phyloP scores from a whole-genome alignment of 92 coral and sea anemone species.

The Nematostella vectensis region DNA sequence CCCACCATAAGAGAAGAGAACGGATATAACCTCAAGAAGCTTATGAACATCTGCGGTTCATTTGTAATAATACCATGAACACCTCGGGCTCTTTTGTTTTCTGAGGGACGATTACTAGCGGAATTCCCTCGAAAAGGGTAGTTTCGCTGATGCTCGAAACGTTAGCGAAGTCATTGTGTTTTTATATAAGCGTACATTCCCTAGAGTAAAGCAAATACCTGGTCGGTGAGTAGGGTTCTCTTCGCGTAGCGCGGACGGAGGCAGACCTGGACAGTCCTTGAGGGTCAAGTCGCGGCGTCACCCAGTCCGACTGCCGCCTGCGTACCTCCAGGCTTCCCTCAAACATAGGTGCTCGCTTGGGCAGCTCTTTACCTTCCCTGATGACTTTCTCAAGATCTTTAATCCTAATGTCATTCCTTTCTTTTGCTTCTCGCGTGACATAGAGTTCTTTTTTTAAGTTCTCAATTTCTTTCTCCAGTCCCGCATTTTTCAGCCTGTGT shows the following conservation, averaged over 20 bases:
- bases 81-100: too few species aligned
- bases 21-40: too few species aligned
- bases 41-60: too few species aligned
- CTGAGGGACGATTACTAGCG: too few species aligned
- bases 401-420: conserved; percentile 48
- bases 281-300: neutral
- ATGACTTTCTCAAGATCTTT: conserved; percentile 45
- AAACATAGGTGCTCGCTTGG: conserved; percentile 38
- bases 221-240: too few species aligned
- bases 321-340: conserved; percentile 61
- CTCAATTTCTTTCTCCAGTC: conserved; percentile 77
- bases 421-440: conserved; percentile 55
- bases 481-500: conserved; percentile 55
- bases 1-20: too few species aligned
- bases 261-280: neutral
- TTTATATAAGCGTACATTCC: too few species aligned
- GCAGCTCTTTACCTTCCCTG: conserved; percentile 19
- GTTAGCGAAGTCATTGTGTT: too few species aligned
- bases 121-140: too few species aligned
- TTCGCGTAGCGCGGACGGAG: neutral
- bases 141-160: too few species aligned
- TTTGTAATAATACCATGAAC: too few species aligned
- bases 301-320: conserved; percentile 15
- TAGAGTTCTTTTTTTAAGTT: conserved; percentile 72
- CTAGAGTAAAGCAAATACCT: too few species aligned